phyloP scores from a whole-genome alignment of 2,888 invertebrate genomes.

The Urechis unicinctus region DNA sequence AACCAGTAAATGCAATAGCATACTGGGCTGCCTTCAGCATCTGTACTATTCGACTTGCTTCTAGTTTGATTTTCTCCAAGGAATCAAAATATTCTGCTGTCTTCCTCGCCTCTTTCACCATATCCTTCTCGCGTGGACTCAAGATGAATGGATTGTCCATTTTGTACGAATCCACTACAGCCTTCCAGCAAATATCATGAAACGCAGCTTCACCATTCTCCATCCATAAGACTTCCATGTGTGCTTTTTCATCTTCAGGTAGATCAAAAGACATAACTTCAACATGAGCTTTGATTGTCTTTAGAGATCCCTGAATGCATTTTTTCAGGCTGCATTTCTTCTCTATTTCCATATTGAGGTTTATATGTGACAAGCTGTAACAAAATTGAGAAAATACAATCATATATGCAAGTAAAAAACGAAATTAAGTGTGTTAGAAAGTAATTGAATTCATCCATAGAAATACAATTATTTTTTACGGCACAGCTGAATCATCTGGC shows the following conservation, averaged over 20 bases:
- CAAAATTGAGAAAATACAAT: too few relatives aligned
- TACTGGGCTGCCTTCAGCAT: constrained; percentile 30
- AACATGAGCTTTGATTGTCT: constrained; percentile 14
- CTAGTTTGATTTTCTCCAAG: constrained; percentile 20
- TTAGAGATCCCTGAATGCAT: constrained; percentile 17
- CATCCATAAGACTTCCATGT: constrained; percentile 20
- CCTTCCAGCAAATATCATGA: constrained; percentile 27
- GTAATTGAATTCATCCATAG: too few relatives aligned
- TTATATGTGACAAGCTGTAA: too few relatives aligned
- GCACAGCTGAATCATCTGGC: too few relatives aligned
- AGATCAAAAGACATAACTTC: constrained; percentile 17
- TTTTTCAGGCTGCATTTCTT: constrained; percentile 17
- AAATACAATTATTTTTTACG: too few relatives aligned
- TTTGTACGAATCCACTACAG: constrained; percentile 16
- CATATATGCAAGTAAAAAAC: too few relatives aligned
- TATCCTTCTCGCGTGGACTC: constrained; percentile 23
- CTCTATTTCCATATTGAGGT: too few relatives aligned
- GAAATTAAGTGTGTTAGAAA: too few relatives aligned
- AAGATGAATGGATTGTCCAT: constrained; percentile 20
- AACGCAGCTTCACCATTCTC: constrained; percentile 24
- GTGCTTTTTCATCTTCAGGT: constrained; percentile 9
- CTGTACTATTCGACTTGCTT: constrained; percentile 26
- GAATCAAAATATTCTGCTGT: constrained; percentile 38
- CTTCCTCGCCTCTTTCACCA: constrained; percentile 30
- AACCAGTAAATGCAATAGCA: constrained; percentile 42